Evolutionary conservation across 2,888 invertebrate species (phyloP), one percentile per base, ranked within the genome.

Genomic region (Erebia palarica): DNA sequence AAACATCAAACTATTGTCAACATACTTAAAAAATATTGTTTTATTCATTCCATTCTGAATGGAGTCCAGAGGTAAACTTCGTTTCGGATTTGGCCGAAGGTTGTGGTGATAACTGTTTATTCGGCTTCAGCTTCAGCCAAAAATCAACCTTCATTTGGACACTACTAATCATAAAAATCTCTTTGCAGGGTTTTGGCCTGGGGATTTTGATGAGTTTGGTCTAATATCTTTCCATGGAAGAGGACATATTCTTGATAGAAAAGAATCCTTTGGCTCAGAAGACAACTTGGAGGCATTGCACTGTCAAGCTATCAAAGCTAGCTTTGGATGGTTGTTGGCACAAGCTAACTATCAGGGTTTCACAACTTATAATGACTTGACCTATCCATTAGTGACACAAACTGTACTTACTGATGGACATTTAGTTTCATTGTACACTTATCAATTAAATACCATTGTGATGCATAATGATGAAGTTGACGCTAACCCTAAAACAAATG

Each of bases 341-440:
- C 96, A 97, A 88, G 97, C 98, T 2, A 96, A 95, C 84, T 96
- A 96, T 84, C 95, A 96, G 87, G 98, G 99, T 27, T 99, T 99
- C 86, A 97, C 97, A 51, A 97, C 97, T 16, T 97, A 95, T 84
- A 97, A 97, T 78, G 99, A 99, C 77, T 80, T 99, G 18, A 98
- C 97, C 0, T 98, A 98, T 85, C 99, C 99, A 0, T 86, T 99
- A 70, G 95, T 96, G 0, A 96, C 97, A 4, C 99, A 99, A 94
- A 96, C 97, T 16, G 92, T 98, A 14, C 94, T 99, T 55, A 97
- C 98, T 0, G 96, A 99, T 89, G 99, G 99, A 0, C 95, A 96
- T 76, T 84, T 94, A 4, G 98, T 97, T 96, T 96, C 97, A 0
- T 96, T 99, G 77, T 97, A 96, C 82, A 94, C 96, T 14, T 99